A percentile compares a stretch with the other conserved stretches of the same genome.
These are phyloP conservation scores for Cynocephalus volans DNA, from an alignment of 2,113 vertebrate genomes.

Conservation along the genomic window DNA sequence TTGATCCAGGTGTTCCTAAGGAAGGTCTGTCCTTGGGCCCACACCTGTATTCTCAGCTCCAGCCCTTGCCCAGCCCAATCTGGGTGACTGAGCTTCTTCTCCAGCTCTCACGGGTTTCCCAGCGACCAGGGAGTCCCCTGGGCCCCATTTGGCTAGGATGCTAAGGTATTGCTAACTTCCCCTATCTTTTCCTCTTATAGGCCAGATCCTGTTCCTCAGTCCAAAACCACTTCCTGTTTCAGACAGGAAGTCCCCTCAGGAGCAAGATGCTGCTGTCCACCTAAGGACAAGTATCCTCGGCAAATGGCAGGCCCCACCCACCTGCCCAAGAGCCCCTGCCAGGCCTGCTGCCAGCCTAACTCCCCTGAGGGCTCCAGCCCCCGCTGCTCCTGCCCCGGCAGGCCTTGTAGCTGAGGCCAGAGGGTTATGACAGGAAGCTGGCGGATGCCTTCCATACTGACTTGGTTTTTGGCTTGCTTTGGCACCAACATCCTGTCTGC, in stretches of 20 bases:
- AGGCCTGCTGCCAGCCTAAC: neutral
- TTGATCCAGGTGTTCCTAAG: neutral
- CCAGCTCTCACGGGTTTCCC: neutral
- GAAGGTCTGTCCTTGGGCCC: neutral
- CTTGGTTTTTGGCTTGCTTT: constrained; percentile 59
- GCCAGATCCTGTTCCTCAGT: neutral
- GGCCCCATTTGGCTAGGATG: neutral
- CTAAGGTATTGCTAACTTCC: neutral
- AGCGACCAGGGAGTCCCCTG: neutral
- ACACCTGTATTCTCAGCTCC: neutral
- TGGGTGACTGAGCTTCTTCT: neutral
- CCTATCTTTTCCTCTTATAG: constrained; percentile 2
- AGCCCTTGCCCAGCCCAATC: neutral
- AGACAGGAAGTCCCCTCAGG: constrained; percentile 25
- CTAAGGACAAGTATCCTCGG: neutral
- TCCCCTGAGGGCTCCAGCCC: neutral
- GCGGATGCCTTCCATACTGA: neutral
- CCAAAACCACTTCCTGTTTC: constrained; percentile 61
- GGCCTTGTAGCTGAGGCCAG: neutral
- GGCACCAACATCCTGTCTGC: constrained; percentile 73
- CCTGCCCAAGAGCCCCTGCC: neutral
- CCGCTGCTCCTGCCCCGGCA: neutral
- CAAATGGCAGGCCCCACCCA: neutral
- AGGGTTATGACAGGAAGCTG: neutral
- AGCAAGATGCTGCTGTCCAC: neutral